phyloP scores from a whole-genome alignment of 2,797 vertebrate genomes.

The Schizopygopsis malacanthus region DNA sequence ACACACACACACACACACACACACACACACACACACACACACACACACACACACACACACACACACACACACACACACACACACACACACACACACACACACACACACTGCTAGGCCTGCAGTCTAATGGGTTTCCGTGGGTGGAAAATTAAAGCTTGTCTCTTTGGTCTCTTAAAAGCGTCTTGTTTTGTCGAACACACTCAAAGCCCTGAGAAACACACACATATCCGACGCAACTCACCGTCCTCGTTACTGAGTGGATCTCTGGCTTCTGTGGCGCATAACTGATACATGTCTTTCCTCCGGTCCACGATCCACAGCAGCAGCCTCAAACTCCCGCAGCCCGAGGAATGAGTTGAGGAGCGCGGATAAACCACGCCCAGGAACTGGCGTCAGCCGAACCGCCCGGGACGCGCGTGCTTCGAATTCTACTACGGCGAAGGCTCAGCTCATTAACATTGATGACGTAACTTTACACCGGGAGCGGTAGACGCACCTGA shows the following conservation, averaged over 20 bases:
- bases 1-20: constrained; percentile 1
- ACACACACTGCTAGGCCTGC: constrained; percentile 19
- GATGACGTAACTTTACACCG: neutral
- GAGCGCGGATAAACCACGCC: constrained; percentile 61
- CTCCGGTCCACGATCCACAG: constrained; percentile 45
- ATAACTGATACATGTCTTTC: constrained; percentile 74
- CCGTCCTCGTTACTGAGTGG: constrained; percentile 64
- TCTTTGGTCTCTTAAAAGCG: neutral
- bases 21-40: neutral
- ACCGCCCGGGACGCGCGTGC: neutral
- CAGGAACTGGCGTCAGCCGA: constrained; percentile 60
- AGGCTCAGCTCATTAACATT: neutral
- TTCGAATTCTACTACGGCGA: constrained; percentile 15
- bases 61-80: neutral
- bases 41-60: neutral
- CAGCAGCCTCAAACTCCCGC: neutral
- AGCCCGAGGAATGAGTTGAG: constrained; percentile 65
- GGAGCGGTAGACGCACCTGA: neutral
- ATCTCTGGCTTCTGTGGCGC: constrained; percentile 66
- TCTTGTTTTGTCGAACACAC: neutral
- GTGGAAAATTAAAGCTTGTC: constrained; percentile 27
- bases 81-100: neutral
- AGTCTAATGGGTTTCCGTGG: constrained; percentile 33
- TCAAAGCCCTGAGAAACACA: neutral
- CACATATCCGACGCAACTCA: constrained; percentile 55